phyloP scores from a whole-genome alignment of 2,888 invertebrate genomes.

The Mimachlamys varia region DNA sequence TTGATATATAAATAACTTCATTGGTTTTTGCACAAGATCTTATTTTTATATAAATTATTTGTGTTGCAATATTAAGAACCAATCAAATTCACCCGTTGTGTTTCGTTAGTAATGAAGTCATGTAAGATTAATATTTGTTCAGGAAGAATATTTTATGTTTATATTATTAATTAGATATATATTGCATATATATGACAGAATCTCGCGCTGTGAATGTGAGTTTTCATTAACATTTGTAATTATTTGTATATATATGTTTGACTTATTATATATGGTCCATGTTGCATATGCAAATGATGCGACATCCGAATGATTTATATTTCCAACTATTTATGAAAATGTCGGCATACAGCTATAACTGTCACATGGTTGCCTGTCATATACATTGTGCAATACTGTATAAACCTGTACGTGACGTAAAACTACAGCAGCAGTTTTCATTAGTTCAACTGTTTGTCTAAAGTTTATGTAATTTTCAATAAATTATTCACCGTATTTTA shows the following conservation, averaged over 20 bases:
- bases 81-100: slow-evolving; percentile 26
- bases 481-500: background rate
- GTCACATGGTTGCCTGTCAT: background rate
- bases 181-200: background rate
- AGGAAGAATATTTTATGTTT: slow-evolving; percentile 24
- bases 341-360: background rate
- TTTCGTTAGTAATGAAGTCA: slow-evolving; percentile 10
- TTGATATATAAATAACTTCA: background rate
- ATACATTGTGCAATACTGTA: slow-evolving; percentile 24
- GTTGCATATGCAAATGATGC: slow-evolving; percentile 8
- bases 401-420: background rate
- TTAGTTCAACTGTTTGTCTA: background rate
- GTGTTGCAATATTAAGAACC: background rate
- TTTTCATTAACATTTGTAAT: background rate
- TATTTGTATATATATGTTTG: background rate
- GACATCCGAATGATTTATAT: slow-evolving; percentile 12
- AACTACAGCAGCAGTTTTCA: background rate
- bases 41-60: slow-evolving; percentile 15
- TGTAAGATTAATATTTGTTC: background rate
- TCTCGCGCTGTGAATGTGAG: slow-evolving; percentile 6
- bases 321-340: background rate
- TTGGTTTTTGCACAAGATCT: background rate
- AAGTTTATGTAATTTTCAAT: background rate
- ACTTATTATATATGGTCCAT: background rate
- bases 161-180: background rate